Conservation (phyloP, 2,888 invertebrate species). For the Dynastes maya region DNA sequence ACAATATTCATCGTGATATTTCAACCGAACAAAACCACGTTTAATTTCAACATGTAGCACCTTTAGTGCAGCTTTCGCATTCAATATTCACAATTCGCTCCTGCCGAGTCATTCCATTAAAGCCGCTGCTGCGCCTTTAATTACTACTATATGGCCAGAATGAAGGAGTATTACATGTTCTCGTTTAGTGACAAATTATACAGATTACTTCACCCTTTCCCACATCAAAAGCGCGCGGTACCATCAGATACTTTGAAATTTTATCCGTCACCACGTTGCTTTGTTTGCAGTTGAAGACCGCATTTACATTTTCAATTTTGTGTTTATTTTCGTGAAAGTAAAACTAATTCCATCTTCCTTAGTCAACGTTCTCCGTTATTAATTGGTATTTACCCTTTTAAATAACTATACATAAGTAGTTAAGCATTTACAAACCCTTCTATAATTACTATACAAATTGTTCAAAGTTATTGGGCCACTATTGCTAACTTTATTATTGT, state of each 20-base stretch:
- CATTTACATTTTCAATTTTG: not conserved
- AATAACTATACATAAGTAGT: too few species aligned
- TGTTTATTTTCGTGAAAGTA: not conserved
- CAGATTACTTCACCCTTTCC: slow-evolving; percentile 9
- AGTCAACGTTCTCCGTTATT: too few species aligned
- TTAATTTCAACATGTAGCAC: slow-evolving; percentile 14
- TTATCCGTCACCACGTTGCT: not conserved
- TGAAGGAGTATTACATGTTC: not conserved
- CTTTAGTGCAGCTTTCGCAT: slow-evolving; percentile 8
- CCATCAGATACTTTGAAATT: not conserved
- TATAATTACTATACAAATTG: too few species aligned
- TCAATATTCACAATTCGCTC: slow-evolving; percentile 25
- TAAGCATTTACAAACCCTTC: too few species aligned
- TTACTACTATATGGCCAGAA: slow-evolving; percentile 1
- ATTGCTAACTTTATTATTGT: too few species aligned
- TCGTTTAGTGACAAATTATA: slow-evolving; percentile 31
- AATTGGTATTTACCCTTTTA: too few species aligned
- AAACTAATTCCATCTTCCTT: too few species aligned
- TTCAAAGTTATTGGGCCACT: too few species aligned
- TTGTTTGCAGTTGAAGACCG: not conserved
- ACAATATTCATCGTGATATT: slow-evolving; percentile 33
- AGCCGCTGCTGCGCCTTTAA: slow-evolving; percentile 30
- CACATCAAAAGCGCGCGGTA: not conserved
- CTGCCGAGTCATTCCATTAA: slow-evolving; percentile 12
- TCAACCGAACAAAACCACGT: slow-evolving; percentile 18